Evolutionary conservation across 2,113 vertebrate genomes (phyloP), one percentile per base, ranked within the genome.

Genomic region (Sciurus niger): DNA sequence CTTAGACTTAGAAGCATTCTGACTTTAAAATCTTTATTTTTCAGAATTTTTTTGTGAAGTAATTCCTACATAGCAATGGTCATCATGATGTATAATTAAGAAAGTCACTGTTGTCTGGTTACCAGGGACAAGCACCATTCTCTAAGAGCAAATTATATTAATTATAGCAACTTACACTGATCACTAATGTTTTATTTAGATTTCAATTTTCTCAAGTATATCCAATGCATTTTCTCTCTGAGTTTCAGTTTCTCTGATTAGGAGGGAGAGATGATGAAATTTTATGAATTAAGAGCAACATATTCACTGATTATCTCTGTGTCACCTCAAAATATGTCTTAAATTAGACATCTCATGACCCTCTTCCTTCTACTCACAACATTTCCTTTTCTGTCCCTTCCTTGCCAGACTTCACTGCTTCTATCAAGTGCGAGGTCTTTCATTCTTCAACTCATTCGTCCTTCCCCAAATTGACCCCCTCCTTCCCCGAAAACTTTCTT

Each of bases 161-260:
- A 37, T 76, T n/a, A n/a, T 32, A 84, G n/a, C 43, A 84, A 51
- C 58, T 58, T 77, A 73, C 14, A 63, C 14, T 84, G 16, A 58
- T 53, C 24, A 77, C 22, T 87, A 88, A 72, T 24, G 77, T 46
- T 67, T 79, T 76, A 51, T 40, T 72, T 85, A 30, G 51, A 48
- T 53, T 94, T 95, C 22, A 67, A 2, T 90, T 43, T 92, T 87
- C 34, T 87, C 63, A 89, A 68, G 48, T 70, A 70, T 79, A 48
- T 65, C 4, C 12, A 80, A 16, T 40, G 5, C 10, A 24, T 58
- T 96, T 87, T 87, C 28, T 80, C 73, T 65, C 17, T 53, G n/a
- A 51, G 6, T 40, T 95, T 94, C 4, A 51, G 5, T 80, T 94
- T 89, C 76, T 43, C 28, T 60, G 25, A 7, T 72, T 86, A 43